Conservation (phyloP, 2,888 invertebrate genomes). For the Octonoba sinensis region DNA sequence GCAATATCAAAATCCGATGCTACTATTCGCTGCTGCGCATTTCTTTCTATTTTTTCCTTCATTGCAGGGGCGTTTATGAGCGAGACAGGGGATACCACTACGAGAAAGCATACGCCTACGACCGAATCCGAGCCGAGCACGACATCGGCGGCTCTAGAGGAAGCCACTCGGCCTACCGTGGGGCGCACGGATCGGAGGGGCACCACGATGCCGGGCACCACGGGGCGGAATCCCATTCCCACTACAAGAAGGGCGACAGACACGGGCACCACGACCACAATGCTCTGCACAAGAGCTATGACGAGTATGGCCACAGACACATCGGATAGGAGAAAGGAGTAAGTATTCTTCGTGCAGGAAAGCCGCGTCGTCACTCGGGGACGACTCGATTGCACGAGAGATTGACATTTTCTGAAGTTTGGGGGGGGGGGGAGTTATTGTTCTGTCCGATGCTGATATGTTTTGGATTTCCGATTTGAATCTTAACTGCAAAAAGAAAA, state of each 20-base stretch:
- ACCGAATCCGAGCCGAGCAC: conserved; percentile 43
- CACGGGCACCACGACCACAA: conserved; percentile 40
- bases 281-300: conserved; percentile 22
- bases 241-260: conserved; percentile 44
- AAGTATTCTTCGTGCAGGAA: too few species aligned
- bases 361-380: too few species aligned
- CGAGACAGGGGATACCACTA: conserved; percentile 60
- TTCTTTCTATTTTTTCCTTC: too few species aligned
- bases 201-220: conserved; percentile 39
- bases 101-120: conserved; percentile 59
- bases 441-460: too few species aligned
- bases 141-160: conserved; percentile 42
- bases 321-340: too few species aligned
- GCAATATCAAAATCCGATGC: too few species aligned
- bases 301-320: background rate
- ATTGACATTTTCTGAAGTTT: too few species aligned
- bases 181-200: conserved; percentile 34
- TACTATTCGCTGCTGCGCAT: too few species aligned
- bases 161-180: conserved; percentile 27
- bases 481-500: too few species aligned
- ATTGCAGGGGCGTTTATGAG: conserved; percentile 43
- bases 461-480: too few species aligned
- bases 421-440: too few species aligned
- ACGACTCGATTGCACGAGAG: too few species aligned
- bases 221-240: conserved; percentile 32